These are phyloP conservation scores for Cercocebus atys DNA, from an alignment of 2,113 vertebrate genomes.

Conservation along the genomic window DNA sequence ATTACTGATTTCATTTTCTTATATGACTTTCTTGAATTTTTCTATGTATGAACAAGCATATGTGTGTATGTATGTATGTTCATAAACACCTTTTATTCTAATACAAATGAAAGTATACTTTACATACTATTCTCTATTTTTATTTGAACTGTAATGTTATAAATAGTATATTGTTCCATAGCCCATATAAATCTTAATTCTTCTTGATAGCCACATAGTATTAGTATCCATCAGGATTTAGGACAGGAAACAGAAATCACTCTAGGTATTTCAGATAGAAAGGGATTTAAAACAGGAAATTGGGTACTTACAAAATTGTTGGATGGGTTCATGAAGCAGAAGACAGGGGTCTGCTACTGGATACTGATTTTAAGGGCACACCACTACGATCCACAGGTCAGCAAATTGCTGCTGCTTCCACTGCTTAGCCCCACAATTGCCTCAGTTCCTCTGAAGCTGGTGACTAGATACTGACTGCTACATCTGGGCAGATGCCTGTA, in stretches of 20 bases:
- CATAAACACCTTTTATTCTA: background rate
- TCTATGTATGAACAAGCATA: background rate
- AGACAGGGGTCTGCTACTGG: background rate
- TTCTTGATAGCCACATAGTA: conserved; percentile 2
- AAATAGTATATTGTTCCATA: background rate
- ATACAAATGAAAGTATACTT: background rate
- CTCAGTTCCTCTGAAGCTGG: background rate
- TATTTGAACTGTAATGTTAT: background rate
- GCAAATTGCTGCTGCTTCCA: background rate
- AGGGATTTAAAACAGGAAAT: background rate
- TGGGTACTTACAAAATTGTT: conserved; percentile 27
- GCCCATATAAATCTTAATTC: background rate
- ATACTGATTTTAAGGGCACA: background rate
- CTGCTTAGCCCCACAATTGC: background rate
- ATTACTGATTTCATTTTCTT: conserved; percentile 23
- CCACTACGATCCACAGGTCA: background rate
- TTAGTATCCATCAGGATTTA: background rate
- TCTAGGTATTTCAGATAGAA: background rate
- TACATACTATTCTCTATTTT: background rate
- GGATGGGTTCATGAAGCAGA: background rate
- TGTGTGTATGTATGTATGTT: background rate
- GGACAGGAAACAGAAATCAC: background rate
- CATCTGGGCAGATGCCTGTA: background rate
- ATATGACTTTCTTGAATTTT: conserved; percentile 1
- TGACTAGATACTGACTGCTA: background rate